These are phyloP conservation scores for Isaurus tuberculatus DNA, from an alignment of 92 coral and sea anemone genomes.

Conservation along the genomic window DNA sequence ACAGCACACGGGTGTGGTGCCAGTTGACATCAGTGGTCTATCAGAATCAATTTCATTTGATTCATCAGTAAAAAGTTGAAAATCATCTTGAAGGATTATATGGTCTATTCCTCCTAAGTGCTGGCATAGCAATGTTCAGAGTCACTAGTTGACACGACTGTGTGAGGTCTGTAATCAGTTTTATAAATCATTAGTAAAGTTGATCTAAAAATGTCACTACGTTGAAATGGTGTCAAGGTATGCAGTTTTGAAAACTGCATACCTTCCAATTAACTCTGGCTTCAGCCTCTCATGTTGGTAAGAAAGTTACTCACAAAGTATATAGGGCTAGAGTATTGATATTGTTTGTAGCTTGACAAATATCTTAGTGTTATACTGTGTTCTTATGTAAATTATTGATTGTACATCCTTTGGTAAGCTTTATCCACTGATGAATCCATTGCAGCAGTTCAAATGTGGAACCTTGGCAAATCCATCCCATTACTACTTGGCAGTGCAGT, in stretches of 20 bases:
- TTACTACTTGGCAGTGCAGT: slow-evolving; percentile 37
- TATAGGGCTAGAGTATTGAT: neutral
- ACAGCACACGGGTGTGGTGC: neutral
- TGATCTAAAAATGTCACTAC: too few species aligned
- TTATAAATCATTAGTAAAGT: too few species aligned
- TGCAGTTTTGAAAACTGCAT: neutral
- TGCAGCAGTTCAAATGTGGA: slow-evolving; percentile 60
- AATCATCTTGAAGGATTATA: too few species aligned
- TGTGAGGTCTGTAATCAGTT: neutral
- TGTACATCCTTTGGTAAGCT: neutral
- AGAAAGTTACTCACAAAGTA: neutral
- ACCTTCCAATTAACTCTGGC: neutral
- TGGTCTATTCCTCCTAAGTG: too few species aligned
- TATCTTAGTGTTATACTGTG: neutral
- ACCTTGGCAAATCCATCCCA: slow-evolving; percentile 50
- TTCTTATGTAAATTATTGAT: neutral
- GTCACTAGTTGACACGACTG: neutral
- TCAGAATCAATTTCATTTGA: too few species aligned
- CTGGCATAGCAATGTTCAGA: neutral
- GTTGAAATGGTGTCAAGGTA: neutral
- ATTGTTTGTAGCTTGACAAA: slow-evolving; percentile 2
- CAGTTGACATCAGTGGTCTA: neutral
- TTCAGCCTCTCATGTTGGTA: neutral
- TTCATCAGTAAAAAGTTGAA: too few species aligned
- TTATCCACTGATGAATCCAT: neutral